A percentile compares a stretch with the other conserved stretches of the same genome.
phyloP scores from a whole-genome alignment of 64 coral and sea anemone genomes.

The Montipora foliosa region DNA sequence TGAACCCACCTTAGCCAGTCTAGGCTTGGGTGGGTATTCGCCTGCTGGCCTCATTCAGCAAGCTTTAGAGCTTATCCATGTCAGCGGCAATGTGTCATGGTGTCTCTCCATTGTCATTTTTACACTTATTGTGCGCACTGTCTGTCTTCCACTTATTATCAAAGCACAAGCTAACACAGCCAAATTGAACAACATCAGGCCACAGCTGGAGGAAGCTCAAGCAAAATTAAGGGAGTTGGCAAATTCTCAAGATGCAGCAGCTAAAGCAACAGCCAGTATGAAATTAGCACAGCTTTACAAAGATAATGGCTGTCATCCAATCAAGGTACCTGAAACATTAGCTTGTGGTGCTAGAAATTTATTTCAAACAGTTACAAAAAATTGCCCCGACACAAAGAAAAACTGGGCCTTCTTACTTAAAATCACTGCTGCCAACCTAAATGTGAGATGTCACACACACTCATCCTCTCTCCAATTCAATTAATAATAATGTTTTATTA shows the following conservation, averaged over 20 bases:
- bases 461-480: too few relatives aligned
- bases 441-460: too few relatives aligned
- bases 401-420: too few relatives aligned
- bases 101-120: slow-evolving; percentile 82
- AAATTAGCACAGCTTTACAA: slow-evolving; percentile 82
- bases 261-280: slow-evolving; percentile 69
- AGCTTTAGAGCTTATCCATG: slow-evolving; percentile 82
- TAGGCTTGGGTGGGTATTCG: slow-evolving; percentile 81
- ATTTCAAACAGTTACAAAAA: too few relatives aligned
- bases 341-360: too few relatives aligned
- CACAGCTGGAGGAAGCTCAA: slow-evolving; percentile 80
- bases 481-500: neutral
- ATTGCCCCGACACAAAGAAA: too few relatives aligned
- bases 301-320: slow-evolving; percentile 90
- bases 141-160: slow-evolving; percentile 85
- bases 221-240: slow-evolving; percentile 82
- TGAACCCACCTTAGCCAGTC: slow-evolving; percentile 80
- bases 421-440: too few relatives aligned
- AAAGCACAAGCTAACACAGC: slow-evolving; percentile 93
- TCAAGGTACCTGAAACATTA: slow-evolving; percentile 72
- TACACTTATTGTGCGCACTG: slow-evolving; percentile 76
- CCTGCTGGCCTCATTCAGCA: slow-evolving; percentile 92
- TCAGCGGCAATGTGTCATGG: slow-evolving; percentile 77
- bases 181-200: slow-evolving; percentile 93
- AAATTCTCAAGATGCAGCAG: slow-evolving; percentile 76